These are phyloP conservation scores for Pampusana beccarii DNA, from an alignment of 2,113 vertebrate species.

Conservation along the genomic window DNA sequence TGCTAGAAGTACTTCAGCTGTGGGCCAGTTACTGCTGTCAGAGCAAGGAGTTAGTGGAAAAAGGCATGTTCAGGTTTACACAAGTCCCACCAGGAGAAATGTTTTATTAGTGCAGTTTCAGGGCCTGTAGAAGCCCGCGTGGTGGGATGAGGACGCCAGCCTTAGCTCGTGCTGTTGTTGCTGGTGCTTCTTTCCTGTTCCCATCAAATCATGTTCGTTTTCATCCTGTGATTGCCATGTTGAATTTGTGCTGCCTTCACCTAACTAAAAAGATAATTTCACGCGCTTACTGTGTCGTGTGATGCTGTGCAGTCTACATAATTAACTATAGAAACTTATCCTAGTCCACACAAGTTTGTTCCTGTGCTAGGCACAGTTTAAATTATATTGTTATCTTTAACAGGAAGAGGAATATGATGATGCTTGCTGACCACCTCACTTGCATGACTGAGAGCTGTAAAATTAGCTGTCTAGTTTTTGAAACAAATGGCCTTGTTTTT, in stretches of 20 bases:
- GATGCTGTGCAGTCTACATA: not conserved
- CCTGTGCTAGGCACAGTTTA: not conserved
- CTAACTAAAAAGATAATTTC: not conserved
- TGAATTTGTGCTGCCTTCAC: not conserved
- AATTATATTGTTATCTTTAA: not conserved
- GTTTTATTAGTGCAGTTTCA: not conserved
- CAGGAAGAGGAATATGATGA: not conserved
- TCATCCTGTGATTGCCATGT: not conserved
- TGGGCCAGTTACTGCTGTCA: not conserved
- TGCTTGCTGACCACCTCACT: not conserved
- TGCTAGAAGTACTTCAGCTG: not conserved
- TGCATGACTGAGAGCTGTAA: not conserved
- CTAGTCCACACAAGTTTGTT: not conserved
- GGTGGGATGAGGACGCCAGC: not conserved
- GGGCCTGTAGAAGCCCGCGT: not conserved
- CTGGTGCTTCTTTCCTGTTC: not conserved
- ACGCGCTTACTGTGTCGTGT: accelerated
- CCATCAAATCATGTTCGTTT: not conserved
- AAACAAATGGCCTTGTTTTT: not conserved
- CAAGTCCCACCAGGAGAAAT: not conserved
- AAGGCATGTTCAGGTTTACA: not conserved
- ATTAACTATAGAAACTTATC: not conserved
- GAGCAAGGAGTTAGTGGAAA: not conserved
- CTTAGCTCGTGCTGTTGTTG: not conserved
- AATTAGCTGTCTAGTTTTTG: not conserved